Evolutionary conservation across 2,113 vertebrate species (phyloP).

Genomic region (Accipiter cooperii): DNA sequence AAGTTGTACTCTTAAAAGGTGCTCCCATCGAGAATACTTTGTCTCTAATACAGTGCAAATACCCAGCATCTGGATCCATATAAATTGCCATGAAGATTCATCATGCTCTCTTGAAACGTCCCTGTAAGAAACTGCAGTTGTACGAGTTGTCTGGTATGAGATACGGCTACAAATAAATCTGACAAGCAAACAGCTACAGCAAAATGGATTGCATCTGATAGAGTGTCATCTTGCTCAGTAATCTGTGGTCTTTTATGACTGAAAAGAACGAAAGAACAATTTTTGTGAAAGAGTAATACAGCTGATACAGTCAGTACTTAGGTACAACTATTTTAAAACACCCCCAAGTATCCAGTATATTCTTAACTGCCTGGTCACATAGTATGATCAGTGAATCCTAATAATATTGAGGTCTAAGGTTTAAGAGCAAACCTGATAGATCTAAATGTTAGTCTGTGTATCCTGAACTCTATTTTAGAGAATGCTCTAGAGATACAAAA

Average conservation of each 20-base stretch:
- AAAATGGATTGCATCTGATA: neutral
- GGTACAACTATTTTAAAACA: neutral
- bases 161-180: conserved; percentile 18
- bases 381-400: neutral
- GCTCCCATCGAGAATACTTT: neutral
- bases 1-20: neutral
- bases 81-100: neutral
- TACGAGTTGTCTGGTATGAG: neutral
- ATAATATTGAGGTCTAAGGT: fast-evolving
- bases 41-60: neutral
- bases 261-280: neutral
- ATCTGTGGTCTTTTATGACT: neutral
- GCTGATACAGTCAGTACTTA: neutral
- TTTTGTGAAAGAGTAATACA: neutral
- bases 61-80: neutral
- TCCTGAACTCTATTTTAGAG: neutral
- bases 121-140: neutral
- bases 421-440: neutral
- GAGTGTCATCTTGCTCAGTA: neutral
- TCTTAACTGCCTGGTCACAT: neutral
- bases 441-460: neutral
- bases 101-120: neutral
- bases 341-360: neutral
- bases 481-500: neutral
- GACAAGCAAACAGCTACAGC: neutral